A percentile compares a stretch with the other conserved stretches of the same genome.
These are phyloP conservation scores for Aphidius gifuensis DNA, from an alignment of 1,140 invertebrate species.

Conservation along the genomic window DNA sequence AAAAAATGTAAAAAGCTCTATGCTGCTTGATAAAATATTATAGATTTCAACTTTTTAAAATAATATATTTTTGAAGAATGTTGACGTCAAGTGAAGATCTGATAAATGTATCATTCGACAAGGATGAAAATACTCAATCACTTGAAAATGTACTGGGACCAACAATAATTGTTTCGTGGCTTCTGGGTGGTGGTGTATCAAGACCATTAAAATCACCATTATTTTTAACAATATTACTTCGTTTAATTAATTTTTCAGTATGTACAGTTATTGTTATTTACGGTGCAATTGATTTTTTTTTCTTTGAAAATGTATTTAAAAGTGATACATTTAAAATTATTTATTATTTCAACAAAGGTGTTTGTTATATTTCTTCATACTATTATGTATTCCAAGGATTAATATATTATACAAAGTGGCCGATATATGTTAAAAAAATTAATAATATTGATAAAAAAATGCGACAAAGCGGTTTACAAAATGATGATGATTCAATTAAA, in stretches of 20 bases:
- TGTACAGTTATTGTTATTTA: conserved; percentile 38
- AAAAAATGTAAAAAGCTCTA: no score
- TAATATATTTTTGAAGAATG: not conserved
- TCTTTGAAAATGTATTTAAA: conserved; percentile 34
- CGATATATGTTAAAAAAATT: conserved; percentile 32
- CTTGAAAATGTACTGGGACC: conserved; percentile 30
- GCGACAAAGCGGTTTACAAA: conserved; percentile 18
- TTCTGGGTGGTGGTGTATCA: conserved; percentile 33
- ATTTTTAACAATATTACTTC: conserved; percentile 27
- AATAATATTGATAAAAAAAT: conserved; percentile 31
- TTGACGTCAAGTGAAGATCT: conserved; percentile 30
- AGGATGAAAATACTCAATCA: conserved; percentile 16
- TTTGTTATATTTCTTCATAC: conserved; percentile 36
- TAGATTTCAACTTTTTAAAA: no score
- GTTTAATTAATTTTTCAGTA: conserved; percentile 30
- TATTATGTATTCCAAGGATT: conserved; percentile 38
- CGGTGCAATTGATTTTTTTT: conserved; percentile 36
- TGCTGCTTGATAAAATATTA: no score
- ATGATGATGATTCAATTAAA: conserved; percentile 22
- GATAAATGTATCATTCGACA: conserved; percentile 27
- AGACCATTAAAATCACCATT: conserved; percentile 27
- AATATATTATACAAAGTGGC: conserved; percentile 34
- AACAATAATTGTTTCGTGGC: conserved; percentile 32
- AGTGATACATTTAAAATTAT: conserved; percentile 41
- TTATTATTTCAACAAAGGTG: conserved; percentile 37